phyloP scores from a whole-genome alignment of 2,113 vertebrate genomes.

The Gambusia holbrooki region DNA sequence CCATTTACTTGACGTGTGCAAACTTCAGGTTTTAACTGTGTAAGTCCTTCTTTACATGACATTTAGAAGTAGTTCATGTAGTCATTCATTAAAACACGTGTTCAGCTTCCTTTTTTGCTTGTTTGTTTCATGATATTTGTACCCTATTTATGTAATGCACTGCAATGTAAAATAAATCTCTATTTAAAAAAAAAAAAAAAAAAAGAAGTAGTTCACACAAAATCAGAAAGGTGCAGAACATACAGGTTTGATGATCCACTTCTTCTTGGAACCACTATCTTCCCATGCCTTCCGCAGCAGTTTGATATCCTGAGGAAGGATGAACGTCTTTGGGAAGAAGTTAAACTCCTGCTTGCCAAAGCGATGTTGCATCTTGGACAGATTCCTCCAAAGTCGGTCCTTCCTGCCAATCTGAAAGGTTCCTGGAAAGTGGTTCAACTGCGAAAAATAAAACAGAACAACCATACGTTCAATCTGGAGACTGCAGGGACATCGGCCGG shows the following conservation, averaged over 20 bases:
- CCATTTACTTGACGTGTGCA: too few species aligned
- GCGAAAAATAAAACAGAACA: background rate
- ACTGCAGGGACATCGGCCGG: accelerated
- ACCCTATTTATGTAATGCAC: too few species aligned
- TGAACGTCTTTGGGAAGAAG: conserved; percentile 94
- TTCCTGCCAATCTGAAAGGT: conserved; percentile 98
- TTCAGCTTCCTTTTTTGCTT: too few species aligned
- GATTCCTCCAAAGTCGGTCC: conserved; percentile 94
- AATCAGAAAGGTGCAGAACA: background rate
- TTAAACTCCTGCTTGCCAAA: conserved; percentile 93
- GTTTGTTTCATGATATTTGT: too few species aligned
- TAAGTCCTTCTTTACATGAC: background rate
- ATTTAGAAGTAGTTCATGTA: background rate
- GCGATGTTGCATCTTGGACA: conserved; percentile 91
- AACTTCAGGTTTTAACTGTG: too few species aligned
- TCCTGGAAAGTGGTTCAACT: conserved; percentile 98
- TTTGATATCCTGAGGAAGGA: conserved; percentile 95
- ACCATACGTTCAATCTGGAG: background rate
- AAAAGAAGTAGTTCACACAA: too few species aligned
- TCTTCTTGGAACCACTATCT: conserved; percentile 85
- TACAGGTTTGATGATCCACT: conserved; percentile 99
- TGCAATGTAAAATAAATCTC: too few species aligned
- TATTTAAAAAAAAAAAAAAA: too few species aligned
- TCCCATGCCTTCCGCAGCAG: conserved; percentile 93
- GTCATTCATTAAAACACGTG: too few species aligned